These are phyloP conservation scores for Temnothorax nylanderi DNA, from an alignment of 1,140 invertebrate genomes.

Conservation along the genomic window DNA sequence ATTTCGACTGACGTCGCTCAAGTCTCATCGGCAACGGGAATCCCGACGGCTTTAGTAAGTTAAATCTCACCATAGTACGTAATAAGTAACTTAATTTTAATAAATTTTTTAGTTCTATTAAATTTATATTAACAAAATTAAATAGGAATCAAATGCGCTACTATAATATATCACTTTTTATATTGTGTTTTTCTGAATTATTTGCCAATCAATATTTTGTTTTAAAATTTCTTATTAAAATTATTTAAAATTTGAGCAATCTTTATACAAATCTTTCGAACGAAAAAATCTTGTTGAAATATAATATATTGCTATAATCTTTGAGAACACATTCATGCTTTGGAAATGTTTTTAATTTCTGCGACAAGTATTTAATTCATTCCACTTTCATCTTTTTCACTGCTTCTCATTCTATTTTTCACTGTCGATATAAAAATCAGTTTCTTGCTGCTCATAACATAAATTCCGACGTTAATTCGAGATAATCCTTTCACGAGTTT, in stretches of 20 bases:
- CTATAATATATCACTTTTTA: not conserved
- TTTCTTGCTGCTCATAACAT: not conserved
- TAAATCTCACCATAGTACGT: not conserved
- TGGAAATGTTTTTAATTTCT: not conserved
- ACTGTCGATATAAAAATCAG: not conserved
- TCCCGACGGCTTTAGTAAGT: slow-evolving; percentile 73
- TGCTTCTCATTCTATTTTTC: not conserved
- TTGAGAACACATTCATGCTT: not conserved
- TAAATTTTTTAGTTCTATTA: not conserved
- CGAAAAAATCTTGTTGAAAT: not conserved
- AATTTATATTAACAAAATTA: not conserved
- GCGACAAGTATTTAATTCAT: not conserved
- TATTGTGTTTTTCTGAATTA: not conserved
- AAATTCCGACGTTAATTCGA: not conserved
- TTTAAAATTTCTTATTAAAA: not conserved
- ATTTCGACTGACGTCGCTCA: slow-evolving; percentile 67
- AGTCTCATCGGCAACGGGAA: slow-evolving; percentile 71
- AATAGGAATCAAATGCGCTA: not conserved
- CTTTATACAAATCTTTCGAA: not conserved
- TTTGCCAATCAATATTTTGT: not conserved
- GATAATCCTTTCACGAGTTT: slow-evolving; percentile 3
- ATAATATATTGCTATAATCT: not conserved
- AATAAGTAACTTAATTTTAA: not conserved
- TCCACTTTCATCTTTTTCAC: not conserved
- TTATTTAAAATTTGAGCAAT: not conserved